Evolutionary conservation across 2,888 invertebrate genomes (phyloP).

Genomic region (Ceraclea dissimilis): DNA sequence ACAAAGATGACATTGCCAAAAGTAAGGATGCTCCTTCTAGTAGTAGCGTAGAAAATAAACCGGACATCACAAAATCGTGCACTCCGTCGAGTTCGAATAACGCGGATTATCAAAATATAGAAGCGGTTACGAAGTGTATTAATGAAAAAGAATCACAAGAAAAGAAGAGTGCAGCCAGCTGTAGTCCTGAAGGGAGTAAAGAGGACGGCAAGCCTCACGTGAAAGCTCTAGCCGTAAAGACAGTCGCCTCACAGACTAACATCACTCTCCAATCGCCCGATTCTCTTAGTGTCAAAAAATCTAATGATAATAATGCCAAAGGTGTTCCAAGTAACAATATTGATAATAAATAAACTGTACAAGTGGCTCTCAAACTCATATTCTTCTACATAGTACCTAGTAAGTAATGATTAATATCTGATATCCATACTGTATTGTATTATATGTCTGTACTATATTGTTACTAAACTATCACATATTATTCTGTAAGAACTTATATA

Average conservation of each 20-base stretch:
- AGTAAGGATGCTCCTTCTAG: slow-evolving; percentile 16
- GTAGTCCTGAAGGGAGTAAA: neutral
- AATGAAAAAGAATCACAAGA: neutral
- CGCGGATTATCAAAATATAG: slow-evolving; percentile 3
- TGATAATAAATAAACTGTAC: neutral
- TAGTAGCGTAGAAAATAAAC: slow-evolving; percentile 23
- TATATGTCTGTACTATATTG: neutral
- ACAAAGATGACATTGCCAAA: slow-evolving; percentile 9
- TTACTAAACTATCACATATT: no score
- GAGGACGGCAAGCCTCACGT: slow-evolving; percentile 10
- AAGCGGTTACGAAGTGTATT: neutral
- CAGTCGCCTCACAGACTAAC: slow-evolving; percentile 41
- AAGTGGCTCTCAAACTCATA: neutral
- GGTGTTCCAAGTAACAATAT: neutral
- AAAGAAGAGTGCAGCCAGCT: neutral
- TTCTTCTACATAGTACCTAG: no score
- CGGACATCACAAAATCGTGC: slow-evolving; percentile 15
- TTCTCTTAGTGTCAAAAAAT: slow-evolving; percentile 26
- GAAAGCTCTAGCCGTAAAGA: slow-evolving; percentile 26
- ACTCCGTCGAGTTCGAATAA: neutral
- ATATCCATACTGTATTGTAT: slow-evolving; percentile 14
- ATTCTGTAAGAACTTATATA: no score
- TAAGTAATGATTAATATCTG: no score
- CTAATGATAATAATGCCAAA: slow-evolving; percentile 24
- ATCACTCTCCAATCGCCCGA: slow-evolving; percentile 40